These are phyloP conservation scores for Clarias magur DNA, from an alignment of 2,113 vertebrate species.

Conservation along the genomic window DNA sequence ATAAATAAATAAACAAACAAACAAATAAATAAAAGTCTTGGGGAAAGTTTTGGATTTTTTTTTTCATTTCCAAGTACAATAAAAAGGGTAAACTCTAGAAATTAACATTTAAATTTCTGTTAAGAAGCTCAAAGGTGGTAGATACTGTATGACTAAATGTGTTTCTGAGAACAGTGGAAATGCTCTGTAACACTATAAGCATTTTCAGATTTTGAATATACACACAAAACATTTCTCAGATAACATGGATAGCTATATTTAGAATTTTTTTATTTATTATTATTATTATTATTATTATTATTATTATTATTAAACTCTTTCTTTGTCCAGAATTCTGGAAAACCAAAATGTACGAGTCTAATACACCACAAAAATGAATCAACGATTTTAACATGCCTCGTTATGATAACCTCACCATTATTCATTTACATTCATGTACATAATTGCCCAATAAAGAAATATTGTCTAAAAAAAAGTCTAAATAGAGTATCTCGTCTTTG, in stretches of 20 bases:
- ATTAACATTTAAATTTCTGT: not conserved
- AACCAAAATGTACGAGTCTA: not conserved
- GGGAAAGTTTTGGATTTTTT: too few relatives aligned
- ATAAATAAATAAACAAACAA: too few relatives aligned
- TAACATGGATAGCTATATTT: not conserved
- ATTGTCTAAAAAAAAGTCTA: conserved; percentile 61
- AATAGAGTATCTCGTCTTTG: conserved; percentile 58
- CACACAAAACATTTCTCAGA: not conserved
- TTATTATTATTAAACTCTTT: not conserved
- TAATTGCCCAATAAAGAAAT: not conserved
- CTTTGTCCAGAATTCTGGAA: not conserved
- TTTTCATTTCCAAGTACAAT: too few relatives aligned
- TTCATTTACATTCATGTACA: not conserved
- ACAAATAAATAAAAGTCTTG: too few relatives aligned
- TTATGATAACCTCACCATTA: not conserved
- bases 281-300: too few relatives aligned
- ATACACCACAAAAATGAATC: not conserved
- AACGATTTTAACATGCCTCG: not conserved
- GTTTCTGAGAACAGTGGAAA: not conserved
- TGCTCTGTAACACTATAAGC: not conserved
- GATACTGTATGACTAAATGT: not conserved
- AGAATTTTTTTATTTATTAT: not conserved
- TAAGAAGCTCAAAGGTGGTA: not conserved
- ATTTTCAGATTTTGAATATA: not conserved
- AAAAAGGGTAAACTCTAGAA: not conserved